phyloP scores from a whole-genome alignment of 2,888 invertebrate species.

The Linyphia triangularis region DNA sequence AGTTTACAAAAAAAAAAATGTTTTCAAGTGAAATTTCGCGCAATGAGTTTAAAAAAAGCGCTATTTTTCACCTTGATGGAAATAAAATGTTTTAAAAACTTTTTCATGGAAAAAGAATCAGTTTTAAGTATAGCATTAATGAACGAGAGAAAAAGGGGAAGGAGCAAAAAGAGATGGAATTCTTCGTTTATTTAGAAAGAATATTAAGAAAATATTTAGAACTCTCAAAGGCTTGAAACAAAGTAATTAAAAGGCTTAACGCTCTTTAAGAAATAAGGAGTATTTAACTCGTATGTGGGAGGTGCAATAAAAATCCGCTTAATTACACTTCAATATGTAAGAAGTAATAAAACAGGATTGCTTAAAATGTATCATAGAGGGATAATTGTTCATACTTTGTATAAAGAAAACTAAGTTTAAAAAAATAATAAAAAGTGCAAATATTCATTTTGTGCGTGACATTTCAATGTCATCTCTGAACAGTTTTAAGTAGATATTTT shows the following conservation, averaged over 20 bases:
- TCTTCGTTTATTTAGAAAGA: constrained; percentile 41
- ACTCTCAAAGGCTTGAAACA: constrained; percentile 25
- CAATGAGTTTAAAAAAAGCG: background rate
- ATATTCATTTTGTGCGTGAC: no score
- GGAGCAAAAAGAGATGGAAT: background rate
- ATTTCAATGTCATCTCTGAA: no score
- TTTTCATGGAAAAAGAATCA: constrained; percentile 16
- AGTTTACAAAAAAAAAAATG: background rate
- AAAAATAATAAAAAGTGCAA: no score
- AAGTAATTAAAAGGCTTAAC: constrained; percentile 42
- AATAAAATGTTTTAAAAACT: constrained; percentile 47
- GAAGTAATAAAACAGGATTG: constrained; percentile 14
- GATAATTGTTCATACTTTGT: no score
- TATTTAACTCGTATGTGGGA: constrained; percentile 5
- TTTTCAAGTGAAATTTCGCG: constrained; percentile 19
- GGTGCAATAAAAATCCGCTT: constrained; percentile 30
- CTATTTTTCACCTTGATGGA: constrained; percentile 25
- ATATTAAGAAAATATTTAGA: constrained; percentile 51
- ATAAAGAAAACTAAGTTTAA: no score
- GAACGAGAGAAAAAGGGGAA: background rate
- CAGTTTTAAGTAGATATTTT: no score
- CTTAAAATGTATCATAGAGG: no score
- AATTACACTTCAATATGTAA: constrained; percentile 15
- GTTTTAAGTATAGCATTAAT: constrained; percentile 4
- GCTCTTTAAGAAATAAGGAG: constrained; percentile 25